These are phyloP conservation scores for Epinotia nisella DNA, from an alignment of 2,888 invertebrate genomes.

Conservation along the genomic window DNA sequence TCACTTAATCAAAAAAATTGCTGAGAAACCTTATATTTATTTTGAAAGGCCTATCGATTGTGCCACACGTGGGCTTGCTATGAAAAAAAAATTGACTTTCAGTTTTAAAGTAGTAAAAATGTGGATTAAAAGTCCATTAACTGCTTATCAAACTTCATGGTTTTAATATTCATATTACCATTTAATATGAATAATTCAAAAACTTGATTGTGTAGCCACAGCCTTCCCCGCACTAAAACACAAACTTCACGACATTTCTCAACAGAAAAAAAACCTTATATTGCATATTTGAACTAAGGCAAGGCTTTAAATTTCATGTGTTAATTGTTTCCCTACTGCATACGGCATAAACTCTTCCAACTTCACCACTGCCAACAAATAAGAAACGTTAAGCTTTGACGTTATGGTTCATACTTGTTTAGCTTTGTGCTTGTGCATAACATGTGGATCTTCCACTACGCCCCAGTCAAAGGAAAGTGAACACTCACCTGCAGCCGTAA, in stretches of 20 bases:
- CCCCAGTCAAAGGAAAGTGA: neutral
- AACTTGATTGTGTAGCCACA: neutral
- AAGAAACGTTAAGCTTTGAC: neutral
- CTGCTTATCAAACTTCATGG: neutral
- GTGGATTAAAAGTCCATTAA: neutral
- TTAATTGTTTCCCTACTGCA: constrained; percentile 45
- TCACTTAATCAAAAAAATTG: no score
- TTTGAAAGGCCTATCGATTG: no score
- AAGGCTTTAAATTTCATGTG: constrained; percentile 45
- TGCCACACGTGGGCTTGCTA: no score
- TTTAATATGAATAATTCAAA: neutral
- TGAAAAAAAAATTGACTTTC: no score
- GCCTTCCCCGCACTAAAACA: constrained; percentile 8
- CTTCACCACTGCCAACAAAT: neutral
- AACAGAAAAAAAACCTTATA: constrained; percentile 35
- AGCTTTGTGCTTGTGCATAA: neutral
- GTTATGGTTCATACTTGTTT: constrained; percentile 1
- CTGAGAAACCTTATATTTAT: no score
- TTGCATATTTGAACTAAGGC: constrained; percentile 41
- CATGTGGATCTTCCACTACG: neutral
- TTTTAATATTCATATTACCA: neutral
- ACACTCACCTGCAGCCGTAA: neutral
- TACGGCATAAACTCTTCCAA: constrained; percentile 39
- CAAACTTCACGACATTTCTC: constrained; percentile 34
- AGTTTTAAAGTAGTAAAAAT: no score